Percentiles rank a stretch among this genome's conserved stretches.
These are phyloP conservation scores for Elgonia sp. DNA, from an alignment of 2,888 invertebrate genomes.

Conservation along the genomic window DNA sequence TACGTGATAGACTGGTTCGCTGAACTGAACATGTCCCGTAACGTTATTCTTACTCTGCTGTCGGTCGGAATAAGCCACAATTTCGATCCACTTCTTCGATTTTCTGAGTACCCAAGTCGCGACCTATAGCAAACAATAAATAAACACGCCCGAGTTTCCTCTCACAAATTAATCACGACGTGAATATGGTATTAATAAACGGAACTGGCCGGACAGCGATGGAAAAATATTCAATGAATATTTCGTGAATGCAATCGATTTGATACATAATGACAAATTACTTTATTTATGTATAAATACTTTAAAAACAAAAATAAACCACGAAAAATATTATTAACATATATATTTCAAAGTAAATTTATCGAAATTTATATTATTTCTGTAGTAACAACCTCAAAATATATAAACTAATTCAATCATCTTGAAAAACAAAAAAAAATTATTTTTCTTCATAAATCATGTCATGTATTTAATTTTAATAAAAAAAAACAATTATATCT, in stretches of 20 bases:
- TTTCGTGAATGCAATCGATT: background rate
- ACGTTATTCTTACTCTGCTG: conserved; percentile 27
- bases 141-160: conserved; percentile 3
- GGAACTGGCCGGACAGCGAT: background rate
- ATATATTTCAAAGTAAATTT: no score
- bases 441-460: no score
- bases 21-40: conserved; percentile 33
- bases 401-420: no score
- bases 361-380: no score
- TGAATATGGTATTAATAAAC: conserved; percentile 13
- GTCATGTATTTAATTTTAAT: no score
- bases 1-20: conserved; percentile 45
- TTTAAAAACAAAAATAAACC: no score
- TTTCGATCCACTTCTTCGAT: conserved; percentile 34
- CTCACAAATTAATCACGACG: conserved; percentile 23
- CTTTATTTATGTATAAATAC: background rate
- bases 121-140: conserved; percentile 23
- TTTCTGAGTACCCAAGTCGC: background rate
- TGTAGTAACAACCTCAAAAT: no score
- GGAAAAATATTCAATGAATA: no score
- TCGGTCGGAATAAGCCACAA: conserved; percentile 38
- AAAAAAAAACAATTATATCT: no score
- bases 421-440: no score
- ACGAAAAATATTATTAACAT: no score
- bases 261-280: conserved; percentile 9